Evolutionary conservation across 2,888 invertebrate species (phyloP).

Genomic region (Amphimallon solstitiale): DNA sequence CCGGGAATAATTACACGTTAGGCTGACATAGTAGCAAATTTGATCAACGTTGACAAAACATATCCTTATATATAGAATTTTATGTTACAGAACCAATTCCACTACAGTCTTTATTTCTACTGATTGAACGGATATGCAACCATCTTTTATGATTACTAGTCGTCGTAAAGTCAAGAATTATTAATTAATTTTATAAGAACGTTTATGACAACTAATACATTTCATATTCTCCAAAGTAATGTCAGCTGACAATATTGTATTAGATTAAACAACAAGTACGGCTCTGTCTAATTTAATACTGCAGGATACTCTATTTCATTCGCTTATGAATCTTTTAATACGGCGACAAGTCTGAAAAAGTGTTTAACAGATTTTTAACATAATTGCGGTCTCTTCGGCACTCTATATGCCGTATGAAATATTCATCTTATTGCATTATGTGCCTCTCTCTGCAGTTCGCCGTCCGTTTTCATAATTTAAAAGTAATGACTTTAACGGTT

Average conservation of each 20-base stretch:
- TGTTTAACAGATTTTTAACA: constrained; percentile 50
- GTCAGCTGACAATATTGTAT: constrained; percentile 24
- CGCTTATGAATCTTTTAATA: constrained; percentile 43
- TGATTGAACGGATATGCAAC: too few species aligned
- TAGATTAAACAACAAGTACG: neutral
- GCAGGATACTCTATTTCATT: constrained; percentile 1
- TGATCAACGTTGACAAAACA: too few species aligned
- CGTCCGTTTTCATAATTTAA: constrained; percentile 25
- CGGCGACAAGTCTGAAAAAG: constrained; percentile 47
- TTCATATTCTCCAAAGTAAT: too few species aligned
- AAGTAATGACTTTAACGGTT: constrained; percentile 31
- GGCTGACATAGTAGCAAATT: too few species aligned
- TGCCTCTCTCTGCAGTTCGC: constrained; percentile 7
- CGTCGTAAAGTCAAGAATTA: too few species aligned
- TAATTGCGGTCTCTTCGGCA: constrained; percentile 47
- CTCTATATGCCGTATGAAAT: constrained; percentile 45
- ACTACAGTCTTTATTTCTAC: too few species aligned
- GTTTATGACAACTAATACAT: too few species aligned
- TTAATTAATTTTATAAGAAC: too few species aligned
- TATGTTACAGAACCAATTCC: too few species aligned
- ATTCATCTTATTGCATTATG: constrained; percentile 44
- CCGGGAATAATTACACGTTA: too few species aligned
- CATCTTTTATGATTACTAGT: too few species aligned
- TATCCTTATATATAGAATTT: too few species aligned
- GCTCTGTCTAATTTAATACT: neutral